Conservation (phyloP, 2,888 invertebrate genomes). For the Gryllus longicercus region DNA sequence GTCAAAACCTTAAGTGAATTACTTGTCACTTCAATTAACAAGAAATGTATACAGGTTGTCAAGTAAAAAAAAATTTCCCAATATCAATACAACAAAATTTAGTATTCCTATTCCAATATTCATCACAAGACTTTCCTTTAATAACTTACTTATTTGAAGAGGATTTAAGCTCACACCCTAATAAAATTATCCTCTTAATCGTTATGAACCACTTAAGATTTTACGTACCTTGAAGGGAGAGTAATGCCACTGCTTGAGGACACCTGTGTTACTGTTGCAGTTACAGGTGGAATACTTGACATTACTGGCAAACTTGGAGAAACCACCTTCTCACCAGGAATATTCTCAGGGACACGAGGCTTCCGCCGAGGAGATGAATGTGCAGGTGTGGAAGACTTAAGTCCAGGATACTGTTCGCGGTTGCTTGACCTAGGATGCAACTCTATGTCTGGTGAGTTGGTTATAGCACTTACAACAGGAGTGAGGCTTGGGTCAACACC, state of each 20-base stretch:
- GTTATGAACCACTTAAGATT: not conserved
- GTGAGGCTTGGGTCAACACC: slow-evolving; percentile 22
- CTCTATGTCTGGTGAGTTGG: slow-evolving; percentile 31
- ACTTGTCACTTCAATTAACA: too few relatives aligned
- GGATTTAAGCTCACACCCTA: too few relatives aligned
- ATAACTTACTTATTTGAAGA: too few relatives aligned
- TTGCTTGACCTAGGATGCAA: slow-evolving; percentile 21
- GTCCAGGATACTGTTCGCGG: slow-evolving; percentile 26
- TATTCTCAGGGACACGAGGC: slow-evolving; percentile 12
- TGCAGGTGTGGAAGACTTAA: slow-evolving; percentile 25
- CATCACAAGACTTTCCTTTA: too few relatives aligned
- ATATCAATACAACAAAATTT: too few relatives aligned
- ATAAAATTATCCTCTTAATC: too few relatives aligned
- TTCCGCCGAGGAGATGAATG: not conserved
- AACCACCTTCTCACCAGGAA: not conserved
- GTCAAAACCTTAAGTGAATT: too few relatives aligned
- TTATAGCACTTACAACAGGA: slow-evolving; percentile 33
- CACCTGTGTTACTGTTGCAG: not conserved
- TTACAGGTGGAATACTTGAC: not conserved
- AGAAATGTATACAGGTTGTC: too few relatives aligned
- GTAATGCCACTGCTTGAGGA: not conserved
- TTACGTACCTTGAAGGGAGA: not conserved
- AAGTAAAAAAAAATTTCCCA: too few relatives aligned
- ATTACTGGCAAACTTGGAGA: not conserved
- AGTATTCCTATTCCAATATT: too few relatives aligned